These are phyloP conservation scores for Calycopis cecrops DNA, from an alignment of 1,140 invertebrate species.

Conservation along the genomic window DNA sequence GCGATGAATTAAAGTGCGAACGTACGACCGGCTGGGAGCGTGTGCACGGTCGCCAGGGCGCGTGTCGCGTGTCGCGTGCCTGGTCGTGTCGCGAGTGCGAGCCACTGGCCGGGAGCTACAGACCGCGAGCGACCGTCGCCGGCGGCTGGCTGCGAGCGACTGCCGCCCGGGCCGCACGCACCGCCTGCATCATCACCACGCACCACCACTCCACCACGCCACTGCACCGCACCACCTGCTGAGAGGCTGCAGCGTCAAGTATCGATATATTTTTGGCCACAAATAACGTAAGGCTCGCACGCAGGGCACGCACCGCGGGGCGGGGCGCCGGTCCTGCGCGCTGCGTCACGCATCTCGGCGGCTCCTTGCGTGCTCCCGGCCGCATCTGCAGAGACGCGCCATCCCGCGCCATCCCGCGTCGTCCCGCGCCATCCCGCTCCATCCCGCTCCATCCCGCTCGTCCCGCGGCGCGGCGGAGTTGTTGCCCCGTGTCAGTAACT, in stretches of 20 bases:
- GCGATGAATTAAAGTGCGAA: conserved; percentile 54
- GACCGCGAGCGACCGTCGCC: conserved; percentile 48
- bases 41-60: conserved; percentile 32
- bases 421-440: conserved; percentile 27
- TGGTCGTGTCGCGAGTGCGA: conserved; percentile 44
- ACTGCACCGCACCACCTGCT: conserved; percentile 35
- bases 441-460: too few species aligned
- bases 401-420: conserved; percentile 24
- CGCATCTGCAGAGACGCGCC: conserved; percentile 54
- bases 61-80: conserved; percentile 42
- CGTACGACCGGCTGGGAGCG: conserved; percentile 26
- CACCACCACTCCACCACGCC: conserved; percentile 37
- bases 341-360: conserved; percentile 67
- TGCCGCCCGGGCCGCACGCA: conserved; percentile 59
- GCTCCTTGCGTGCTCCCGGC: conserved; percentile 62
- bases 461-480: conserved; percentile 30
- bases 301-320: conserved; percentile 54
- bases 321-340: conserved; percentile 62
- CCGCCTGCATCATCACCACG: conserved; percentile 44
- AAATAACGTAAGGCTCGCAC: conserved; percentile 35
- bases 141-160: conserved; percentile 60
- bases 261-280: conserved; percentile 60
- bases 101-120: conserved; percentile 31
- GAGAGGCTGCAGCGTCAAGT: conserved; percentile 55
- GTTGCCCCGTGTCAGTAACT: conserved; percentile 26